Base-by-base conservation (phyloP, 2,888 invertebrate species). In the Gandaritis pyraliata region DNA sequence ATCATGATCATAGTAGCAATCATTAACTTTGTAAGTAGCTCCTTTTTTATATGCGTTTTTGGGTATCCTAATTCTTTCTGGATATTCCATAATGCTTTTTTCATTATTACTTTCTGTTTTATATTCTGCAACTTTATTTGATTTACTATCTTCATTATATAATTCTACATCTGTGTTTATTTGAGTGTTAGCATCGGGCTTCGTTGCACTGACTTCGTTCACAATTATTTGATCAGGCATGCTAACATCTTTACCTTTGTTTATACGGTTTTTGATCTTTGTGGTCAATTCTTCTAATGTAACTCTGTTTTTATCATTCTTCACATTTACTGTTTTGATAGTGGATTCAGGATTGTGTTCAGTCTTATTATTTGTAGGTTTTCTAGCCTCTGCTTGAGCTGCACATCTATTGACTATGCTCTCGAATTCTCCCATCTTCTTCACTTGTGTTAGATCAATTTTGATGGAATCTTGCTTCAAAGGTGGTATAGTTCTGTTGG, bases 1-100 rank as follows among this genome's bases (percentile, higher is more conserved):
- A 90, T 96, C 95, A 80, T 95, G 93, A 78, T 96, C 96, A 84
- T 97, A 97, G 81, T 94, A 97, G 73, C 95, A 95, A 84, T 97
- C 96, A 67, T 95, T 94, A 0, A 96, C 91, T 86, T 95, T 95
- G 77, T 96, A 97, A 8, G 95, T 95, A 46, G 93, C 94, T 29
- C 95, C 95, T 74, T 82, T 85, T 70, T 94, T 94, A 70, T 93
- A 93, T 38, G 94, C 88, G 54, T 94, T 93, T 71, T 93, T 93
- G 3, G 97, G 96, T 66, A 97, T 96, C 69, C 91, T 90, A 65
- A 97, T 96, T 75, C 89, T 90, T 66, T 94, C 93, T 38, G 94
- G 93, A 76, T 95, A 95, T 50, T 79, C 73, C 71, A 82, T 81
- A 13, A 81, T 61, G 29, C 73, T 68, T 10, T 72, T 75, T 38